Base-by-base conservation (phyloP, 2,888 invertebrate genomes). In the Diplolepis rosae region DNA sequence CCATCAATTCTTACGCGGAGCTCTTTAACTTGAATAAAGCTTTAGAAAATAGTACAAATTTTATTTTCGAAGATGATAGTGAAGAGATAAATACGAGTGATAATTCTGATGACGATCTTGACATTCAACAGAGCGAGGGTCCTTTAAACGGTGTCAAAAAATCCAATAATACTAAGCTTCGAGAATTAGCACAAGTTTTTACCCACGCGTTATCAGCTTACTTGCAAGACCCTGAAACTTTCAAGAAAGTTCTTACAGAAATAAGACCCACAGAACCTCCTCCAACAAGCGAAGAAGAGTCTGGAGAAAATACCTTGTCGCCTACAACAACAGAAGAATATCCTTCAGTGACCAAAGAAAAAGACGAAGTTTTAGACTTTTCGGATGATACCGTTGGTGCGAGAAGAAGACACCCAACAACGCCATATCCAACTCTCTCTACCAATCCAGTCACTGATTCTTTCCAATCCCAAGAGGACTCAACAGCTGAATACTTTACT, bases 171-270 rank as follows among this genome's bases (percentile, higher is more conserved):
- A 87, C 89, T 0, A 90, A 89, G 68, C 79, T 95, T 0, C 91
- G 95, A 66, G 94, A 95, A 87, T 88, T 96, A 4, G 96, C 96
- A 0, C 94, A 95, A 88, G 94, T 96, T 3, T 96, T 96, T 81
- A 95, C 95, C 0, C 93, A 95, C 82, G 96, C 95, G 0, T 88
- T 96, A 15, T 94, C 95, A 1, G 95, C 94, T 0, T 96, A 96
- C 79, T 90, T 96, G 4, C 94, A 95, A 87, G 94, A 96, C 87
- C 96, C 96, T 0, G 93, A 93, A n/a, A 93, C 93, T 67, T 96
- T 96, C 81, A 92, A 94, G 77, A 93, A 93, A 83, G 93, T 93
- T 22, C 87, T 96, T 22, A 93, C 94, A 6, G 93, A 94, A 77
- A 93, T 95, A 1, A 90, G 95, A 82, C 96, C 96, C 0, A 95